Conservation (phyloP, 2,888 invertebrate species). For the Oeneis ivallda region DNA sequence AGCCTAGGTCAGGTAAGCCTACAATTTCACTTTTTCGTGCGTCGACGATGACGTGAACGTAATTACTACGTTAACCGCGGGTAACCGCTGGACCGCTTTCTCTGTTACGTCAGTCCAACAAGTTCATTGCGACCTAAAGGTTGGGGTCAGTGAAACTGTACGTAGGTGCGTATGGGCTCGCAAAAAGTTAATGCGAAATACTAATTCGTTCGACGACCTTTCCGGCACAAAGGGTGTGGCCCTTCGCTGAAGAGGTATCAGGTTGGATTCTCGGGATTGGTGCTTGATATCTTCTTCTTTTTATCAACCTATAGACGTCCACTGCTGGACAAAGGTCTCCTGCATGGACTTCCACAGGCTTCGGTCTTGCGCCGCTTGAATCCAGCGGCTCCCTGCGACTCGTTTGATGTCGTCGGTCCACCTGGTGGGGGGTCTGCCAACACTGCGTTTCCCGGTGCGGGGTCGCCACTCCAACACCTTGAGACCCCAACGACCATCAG, state of each 20-base stretch:
- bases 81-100: conserved; percentile 29
- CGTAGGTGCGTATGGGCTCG: neutral
- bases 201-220: conserved; percentile 5
- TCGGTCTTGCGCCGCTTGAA: too few species aligned
- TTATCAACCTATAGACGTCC: too few species aligned
- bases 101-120: conserved; percentile 29
- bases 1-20: conserved; percentile 14
- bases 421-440: too few species aligned
- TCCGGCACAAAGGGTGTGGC: neutral
- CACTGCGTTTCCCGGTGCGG: too few species aligned
- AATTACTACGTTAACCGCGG: conserved; percentile 24
- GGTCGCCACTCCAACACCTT: too few species aligned
- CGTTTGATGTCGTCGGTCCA: too few species aligned
- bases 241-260: neutral
- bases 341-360: too few species aligned
- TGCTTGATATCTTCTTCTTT: too few species aligned
- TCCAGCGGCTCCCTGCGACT: too few species aligned
- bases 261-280: neutral
- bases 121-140: conserved; percentile 37
- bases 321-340: too few species aligned
- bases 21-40: conserved; percentile 35
- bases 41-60: conserved; percentile 30
- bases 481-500: too few species aligned
- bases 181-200: conserved; percentile 7
- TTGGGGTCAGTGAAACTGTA: conserved; percentile 38